Base-by-base conservation (phyloP, 2,888 invertebrate species). In the Drosophila mimetica region DNA sequence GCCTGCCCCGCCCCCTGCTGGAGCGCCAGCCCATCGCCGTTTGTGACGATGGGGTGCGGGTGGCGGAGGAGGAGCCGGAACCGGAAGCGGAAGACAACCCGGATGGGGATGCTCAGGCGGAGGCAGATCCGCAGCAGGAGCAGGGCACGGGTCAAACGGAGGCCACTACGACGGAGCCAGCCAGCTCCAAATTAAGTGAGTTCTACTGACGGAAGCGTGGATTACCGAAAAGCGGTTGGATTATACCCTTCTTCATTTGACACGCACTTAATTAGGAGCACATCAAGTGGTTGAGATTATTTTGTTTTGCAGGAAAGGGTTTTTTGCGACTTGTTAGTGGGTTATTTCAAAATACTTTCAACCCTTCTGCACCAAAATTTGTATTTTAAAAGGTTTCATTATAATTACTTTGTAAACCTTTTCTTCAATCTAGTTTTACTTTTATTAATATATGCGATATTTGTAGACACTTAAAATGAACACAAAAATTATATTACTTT, bases 1-100 rank as follows among this genome's bases (percentile, higher is more conserved):
- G 86, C 28, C 86, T 86, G 14, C 89, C 89, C 51, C 87, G 90
- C n/a, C 90, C 90, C 16, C 63, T 90, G 9, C 39, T 89, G 55
- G 72, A 79, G 37, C 88, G 87, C 1, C 77, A 84, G 47, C 78
- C 86, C 8, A 58, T 89, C 57, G 64, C 59, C 28, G 81, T 90
- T 3, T 89, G 89, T 42, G 78, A 83, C 42, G 89, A 83, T 71
- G 79, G 74, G 9, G 76, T 79, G 36, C 76, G 63, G 16, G 72
- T 73, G 18, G 77, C 53, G 47, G 70, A 67, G 44, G 70, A 71
- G 52, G 84, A 80, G n/a, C 41, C 34, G 32, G 69, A 57, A 55
- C 37, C 36, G 34, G 65, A 51, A 58, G 47, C 73, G 51, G 74
- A 77, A 18, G 74, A 67, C 39, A 71, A 57, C 13, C 48, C 34